Evolutionary conservation across 2,888 invertebrate species (phyloP).

Genomic region (Drosophila cognata): DNA sequence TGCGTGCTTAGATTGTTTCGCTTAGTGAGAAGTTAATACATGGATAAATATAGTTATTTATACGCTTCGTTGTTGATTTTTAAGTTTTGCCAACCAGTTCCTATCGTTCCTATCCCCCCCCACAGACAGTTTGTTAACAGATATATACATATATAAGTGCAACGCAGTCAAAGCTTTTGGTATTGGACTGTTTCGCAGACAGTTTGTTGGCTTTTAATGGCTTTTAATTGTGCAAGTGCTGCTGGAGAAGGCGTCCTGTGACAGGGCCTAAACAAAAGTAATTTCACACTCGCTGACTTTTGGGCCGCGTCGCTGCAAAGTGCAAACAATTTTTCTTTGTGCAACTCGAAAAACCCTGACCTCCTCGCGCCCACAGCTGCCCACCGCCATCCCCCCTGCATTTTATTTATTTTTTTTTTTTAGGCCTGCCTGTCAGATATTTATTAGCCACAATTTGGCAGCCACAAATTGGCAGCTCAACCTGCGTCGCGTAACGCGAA

Average conservation of each 20-base stretch:
- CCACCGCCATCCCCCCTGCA: neutral
- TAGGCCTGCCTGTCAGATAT: conserved; percentile 67
- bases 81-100: neutral
- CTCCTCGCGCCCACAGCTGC: conserved; percentile 22
- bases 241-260: conserved; percentile 15
- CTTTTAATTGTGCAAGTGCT: conserved; percentile 71
- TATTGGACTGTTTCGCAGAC: conserved; percentile 62
- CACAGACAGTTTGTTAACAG: neutral
- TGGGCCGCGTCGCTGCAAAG: conserved; percentile 49
- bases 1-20: conserved; percentile 12
- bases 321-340: conserved; percentile 71
- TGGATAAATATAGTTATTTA: neutral
- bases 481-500: conserved; percentile 49
- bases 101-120: neutral
- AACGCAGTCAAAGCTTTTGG: conserved; percentile 20
- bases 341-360: conserved; percentile 35
- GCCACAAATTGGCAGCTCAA: conserved; percentile 75
- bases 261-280: conserved; percentile 74
- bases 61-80: neutral
- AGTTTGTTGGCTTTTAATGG: conserved; percentile 75
- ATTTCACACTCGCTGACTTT: conserved; percentile 82
- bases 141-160: conserved; percentile 7
- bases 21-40: neutral
- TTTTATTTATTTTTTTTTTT: conserved; percentile 35
- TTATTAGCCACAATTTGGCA: conserved; percentile 80